phyloP scores from a whole-genome alignment of 2,797 vertebrate species.

The Melanotaenia nigrans region DNA sequence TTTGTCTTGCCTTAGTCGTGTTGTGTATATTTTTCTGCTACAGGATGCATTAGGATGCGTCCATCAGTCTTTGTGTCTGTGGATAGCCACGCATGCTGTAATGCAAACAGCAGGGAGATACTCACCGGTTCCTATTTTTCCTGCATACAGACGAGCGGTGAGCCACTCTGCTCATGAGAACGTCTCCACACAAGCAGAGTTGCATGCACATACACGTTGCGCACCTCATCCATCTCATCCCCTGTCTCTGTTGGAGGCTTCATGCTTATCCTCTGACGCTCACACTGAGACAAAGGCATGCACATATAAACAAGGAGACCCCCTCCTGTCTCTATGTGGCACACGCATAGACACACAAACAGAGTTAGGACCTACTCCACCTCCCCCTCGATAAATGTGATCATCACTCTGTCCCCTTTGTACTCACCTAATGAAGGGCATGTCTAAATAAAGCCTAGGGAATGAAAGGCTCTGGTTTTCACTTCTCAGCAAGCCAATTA shows the following conservation, averaged over 20 bases:
- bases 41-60: background rate
- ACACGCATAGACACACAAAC: conserved; percentile 15
- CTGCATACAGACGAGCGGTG: conserved; percentile 1
- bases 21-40: background rate
- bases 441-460: conserved; percentile 68
- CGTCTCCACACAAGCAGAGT: conserved; percentile 34
- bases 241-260: conserved; percentile 36
- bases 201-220: conserved; percentile 37
- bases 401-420: conserved; percentile 57
- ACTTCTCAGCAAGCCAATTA: conserved; percentile 68
- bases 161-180: conserved; percentile 36
- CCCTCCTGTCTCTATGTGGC: background rate
- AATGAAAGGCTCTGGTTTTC: conserved; percentile 56
- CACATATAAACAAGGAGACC: conserved; percentile 56
- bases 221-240: conserved; percentile 59
- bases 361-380: background rate
- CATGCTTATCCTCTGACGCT: conserved; percentile 40
- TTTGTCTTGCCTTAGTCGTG: background rate
- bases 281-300: conserved; percentile 47
- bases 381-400: conserved; percentile 52
- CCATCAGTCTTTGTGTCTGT: background rate
- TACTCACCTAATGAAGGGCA: conserved; percentile 70
- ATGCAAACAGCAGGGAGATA: conserved; percentile 15
- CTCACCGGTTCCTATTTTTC: conserved; percentile 5
- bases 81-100: background rate